Evolutionary conservation across 2,888 invertebrate genomes (phyloP).

Genomic region (Lycophotia porphyrea): DNA sequence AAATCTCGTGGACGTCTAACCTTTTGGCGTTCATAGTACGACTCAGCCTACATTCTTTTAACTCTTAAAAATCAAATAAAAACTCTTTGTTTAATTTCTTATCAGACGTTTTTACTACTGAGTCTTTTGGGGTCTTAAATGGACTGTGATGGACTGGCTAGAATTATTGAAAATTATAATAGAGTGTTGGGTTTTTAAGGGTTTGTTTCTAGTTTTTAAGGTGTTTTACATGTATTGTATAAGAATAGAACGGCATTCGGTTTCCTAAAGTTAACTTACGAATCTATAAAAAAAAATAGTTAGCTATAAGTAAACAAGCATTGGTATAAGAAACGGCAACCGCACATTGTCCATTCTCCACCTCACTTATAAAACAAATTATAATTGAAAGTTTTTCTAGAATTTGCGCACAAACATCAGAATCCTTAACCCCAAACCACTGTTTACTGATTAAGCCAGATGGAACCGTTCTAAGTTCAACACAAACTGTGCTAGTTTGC

Average conservation of each 20-base stretch:
- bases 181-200: neutral
- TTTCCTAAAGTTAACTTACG: neutral
- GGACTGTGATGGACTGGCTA: neutral
- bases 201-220: neutral
- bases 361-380: neutral
- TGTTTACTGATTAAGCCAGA: slow-evolving; percentile 31
- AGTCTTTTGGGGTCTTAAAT: neutral
- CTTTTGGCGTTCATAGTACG: neutral
- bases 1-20: neutral
- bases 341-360: too few species aligned
- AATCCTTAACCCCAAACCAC: slow-evolving; percentile 15
- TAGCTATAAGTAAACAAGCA: neutral
- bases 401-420: neutral
- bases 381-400: neutral
- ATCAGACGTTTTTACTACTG: too few species aligned
- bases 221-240: neutral
- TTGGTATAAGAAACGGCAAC: neutral
- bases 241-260: neutral
- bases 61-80: neutral
- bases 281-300: neutral
- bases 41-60: slow-evolving; percentile 23
- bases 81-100: neutral
- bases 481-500: slow-evolving; percentile 36
- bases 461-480: slow-evolving; percentile 32
- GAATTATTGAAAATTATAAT: neutral